These are phyloP conservation scores for Neogobius melanostomus DNA, from an alignment of 2,113 vertebrate species.

Conservation along the genomic window DNA sequence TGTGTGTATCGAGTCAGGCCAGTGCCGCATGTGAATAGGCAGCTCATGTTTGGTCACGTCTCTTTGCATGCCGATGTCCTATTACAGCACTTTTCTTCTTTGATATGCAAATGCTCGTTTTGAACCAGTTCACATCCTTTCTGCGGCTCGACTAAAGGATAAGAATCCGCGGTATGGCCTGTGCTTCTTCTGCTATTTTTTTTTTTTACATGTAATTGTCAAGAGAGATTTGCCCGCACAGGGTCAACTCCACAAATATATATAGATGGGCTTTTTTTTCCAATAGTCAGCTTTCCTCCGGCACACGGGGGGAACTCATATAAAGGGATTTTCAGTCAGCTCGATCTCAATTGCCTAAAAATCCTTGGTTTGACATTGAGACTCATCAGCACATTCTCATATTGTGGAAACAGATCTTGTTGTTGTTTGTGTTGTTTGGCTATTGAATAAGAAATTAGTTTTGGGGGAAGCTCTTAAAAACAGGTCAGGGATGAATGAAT, in stretches of 20 bases:
- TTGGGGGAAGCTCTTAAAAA: constrained; percentile 16
- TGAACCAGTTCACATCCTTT: constrained; percentile 46
- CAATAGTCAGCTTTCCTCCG: constrained; percentile 47
- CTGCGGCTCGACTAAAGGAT: constrained; percentile 34
- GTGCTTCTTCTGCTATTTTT: constrained; percentile 14
- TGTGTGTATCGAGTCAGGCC: constrained; percentile 32
- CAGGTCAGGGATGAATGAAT: constrained; percentile 16
- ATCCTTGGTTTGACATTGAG: constrained; percentile 64
- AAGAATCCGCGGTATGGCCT: constrained; percentile 63
- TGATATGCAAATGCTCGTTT: constrained; percentile 73
- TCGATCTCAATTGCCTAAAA: constrained; percentile 41
- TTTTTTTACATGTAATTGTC: constrained; percentile 42
- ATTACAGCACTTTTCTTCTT: constrained; percentile 56
- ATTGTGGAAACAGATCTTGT: constrained; percentile 28
- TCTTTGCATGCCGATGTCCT: constrained; percentile 62
- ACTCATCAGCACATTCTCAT: constrained; percentile 47
- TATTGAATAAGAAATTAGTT: neutral
- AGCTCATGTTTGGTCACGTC: constrained; percentile 42
- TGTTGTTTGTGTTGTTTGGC: constrained; percentile 2
- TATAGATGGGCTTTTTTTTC: constrained; percentile 35
- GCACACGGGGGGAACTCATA: constrained; percentile 18
- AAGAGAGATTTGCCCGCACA: constrained; percentile 26
- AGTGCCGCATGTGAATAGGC: constrained; percentile 27
- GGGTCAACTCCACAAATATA: constrained; percentile 35
- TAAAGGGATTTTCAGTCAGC: constrained; percentile 24